A percentile compares a stretch with the other conserved stretches of the same genome.
phyloP scores from a whole-genome alignment of 2,113 vertebrate genomes.

The Rousettus leschenaultii region DNA sequence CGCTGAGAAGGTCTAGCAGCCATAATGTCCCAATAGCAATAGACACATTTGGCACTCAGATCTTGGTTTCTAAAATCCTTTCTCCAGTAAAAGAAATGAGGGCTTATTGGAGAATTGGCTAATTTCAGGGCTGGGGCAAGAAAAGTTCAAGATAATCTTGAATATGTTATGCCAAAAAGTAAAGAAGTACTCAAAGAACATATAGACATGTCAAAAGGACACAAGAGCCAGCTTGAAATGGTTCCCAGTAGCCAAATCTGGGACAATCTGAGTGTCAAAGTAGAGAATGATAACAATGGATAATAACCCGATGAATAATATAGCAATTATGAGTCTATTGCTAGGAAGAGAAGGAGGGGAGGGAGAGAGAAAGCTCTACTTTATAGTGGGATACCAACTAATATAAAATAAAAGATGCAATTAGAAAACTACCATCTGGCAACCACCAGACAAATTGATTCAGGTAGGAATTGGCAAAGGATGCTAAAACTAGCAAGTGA shows the following conservation, averaged over 20 bases:
- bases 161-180: not conserved
- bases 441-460: not conserved
- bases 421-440: not conserved
- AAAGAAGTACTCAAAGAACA: not conserved
- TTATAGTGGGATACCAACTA: not conserved
- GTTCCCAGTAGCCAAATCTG: not conserved
- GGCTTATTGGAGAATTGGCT: not conserved
- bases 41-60: not conserved
- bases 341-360: not conserved
- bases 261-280: not conserved
- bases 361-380: not conserved
- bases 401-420: not conserved
- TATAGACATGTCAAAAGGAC: not conserved
- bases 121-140: not conserved
- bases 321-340: not conserved
- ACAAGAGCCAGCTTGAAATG: not conserved
- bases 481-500: not conserved
- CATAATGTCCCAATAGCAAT: not conserved
- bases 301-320: not conserved
- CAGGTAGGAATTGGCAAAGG: not conserved
- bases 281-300: not conserved
- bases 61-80: constrained; percentile 13
- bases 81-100: not conserved
- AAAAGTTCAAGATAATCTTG: not conserved
- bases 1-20: not conserved